These are phyloP conservation scores for Colletes collaris DNA, from an alignment of 2,888 invertebrate genomes.

Conservation along the genomic window DNA sequence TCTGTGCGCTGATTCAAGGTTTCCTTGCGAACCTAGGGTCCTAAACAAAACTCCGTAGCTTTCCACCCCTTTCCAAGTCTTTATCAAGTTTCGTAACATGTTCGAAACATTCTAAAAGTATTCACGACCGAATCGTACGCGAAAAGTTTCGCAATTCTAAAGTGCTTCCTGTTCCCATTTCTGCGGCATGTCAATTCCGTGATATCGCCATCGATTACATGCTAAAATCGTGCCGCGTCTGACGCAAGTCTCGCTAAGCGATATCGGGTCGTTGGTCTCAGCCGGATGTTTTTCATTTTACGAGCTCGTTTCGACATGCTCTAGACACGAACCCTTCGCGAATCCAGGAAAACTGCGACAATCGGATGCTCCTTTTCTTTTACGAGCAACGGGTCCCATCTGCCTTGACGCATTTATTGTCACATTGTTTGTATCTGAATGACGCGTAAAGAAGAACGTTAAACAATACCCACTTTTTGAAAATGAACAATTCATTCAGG, in stretches of 20 bases:
- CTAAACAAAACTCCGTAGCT: too few species aligned
- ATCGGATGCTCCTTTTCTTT: conserved; percentile 19
- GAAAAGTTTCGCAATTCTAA: background rate
- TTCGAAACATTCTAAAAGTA: background rate
- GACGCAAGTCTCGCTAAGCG: conserved; percentile 13
- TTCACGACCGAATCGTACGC: background rate
- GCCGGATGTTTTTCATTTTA: conserved; percentile 18
- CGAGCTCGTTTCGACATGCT: background rate
- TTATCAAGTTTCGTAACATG: background rate
- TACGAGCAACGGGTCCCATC: conserved; percentile 15
- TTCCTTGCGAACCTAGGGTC: too few species aligned
- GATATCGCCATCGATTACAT: conserved; percentile 9
- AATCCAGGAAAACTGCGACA: conserved; percentile 1
- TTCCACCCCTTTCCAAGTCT: too few species aligned
- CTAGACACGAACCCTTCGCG: background rate
- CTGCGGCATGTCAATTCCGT: background rate
- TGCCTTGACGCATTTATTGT: conserved; percentile 41
- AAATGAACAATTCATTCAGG: too few species aligned
- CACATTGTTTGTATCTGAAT: background rate
- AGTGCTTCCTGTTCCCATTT: background rate
- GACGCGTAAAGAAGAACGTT: too few species aligned
- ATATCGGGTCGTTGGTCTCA: background rate
- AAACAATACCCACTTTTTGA: too few species aligned
- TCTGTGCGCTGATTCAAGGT: too few species aligned
- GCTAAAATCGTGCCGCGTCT: conserved; percentile 5